A percentile compares a stretch with the other conserved stretches of the same genome.
phyloP scores from a whole-genome alignment of 2,113 vertebrate genomes.

The Andinoacara biseriatus region DNA sequence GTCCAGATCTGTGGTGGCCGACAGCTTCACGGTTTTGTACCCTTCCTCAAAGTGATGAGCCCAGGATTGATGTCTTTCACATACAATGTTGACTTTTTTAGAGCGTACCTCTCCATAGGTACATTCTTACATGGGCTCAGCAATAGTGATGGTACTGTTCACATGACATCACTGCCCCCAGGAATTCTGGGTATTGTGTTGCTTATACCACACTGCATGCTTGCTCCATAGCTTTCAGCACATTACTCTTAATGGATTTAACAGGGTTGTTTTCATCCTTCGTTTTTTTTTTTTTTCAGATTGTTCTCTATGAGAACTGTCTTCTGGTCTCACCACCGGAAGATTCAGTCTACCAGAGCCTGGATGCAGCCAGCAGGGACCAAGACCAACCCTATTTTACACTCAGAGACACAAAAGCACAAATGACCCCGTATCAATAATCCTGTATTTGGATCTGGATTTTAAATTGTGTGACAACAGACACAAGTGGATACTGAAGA shows the following conservation, averaged over 20 bases:
- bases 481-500: neutral
- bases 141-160: no score
- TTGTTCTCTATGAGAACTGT: accelerated
- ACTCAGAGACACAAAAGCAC: neutral
- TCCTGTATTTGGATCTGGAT: neutral
- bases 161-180: no score
- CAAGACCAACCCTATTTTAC: neutral
- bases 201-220: no score
- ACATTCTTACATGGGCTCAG: no score
- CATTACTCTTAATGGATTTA: neutral
- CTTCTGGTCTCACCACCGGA: accelerated
- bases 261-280: neutral
- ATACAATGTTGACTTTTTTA: no score
- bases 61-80: no score
- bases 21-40: neutral
- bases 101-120: no score
- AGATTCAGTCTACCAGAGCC: neutral
- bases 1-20: neutral
- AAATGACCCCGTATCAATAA: neutral
- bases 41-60: no score
- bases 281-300: neutral
- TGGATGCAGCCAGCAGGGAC: neutral
- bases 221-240: no score
- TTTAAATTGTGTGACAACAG: neutral
- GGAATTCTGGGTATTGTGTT: no score